phyloP scores from a whole-genome alignment of 2,888 invertebrate species.

The Synergus umbraculus region DNA sequence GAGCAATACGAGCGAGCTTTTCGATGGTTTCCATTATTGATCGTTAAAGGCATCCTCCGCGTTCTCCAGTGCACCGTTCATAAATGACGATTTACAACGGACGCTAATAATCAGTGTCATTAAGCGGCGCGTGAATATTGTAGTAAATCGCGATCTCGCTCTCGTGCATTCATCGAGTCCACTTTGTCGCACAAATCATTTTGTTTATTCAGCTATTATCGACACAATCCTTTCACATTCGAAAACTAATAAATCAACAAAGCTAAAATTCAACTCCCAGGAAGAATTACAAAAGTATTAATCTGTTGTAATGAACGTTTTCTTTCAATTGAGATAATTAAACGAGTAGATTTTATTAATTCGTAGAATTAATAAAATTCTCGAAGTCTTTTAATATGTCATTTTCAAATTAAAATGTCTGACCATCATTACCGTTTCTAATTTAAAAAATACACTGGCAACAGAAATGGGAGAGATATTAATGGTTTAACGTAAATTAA shows the following conservation, averaged over 20 bases:
- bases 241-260: slow-evolving; percentile 4
- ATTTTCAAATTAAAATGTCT: too few species aligned
- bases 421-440: too few species aligned
- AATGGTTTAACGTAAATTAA: too few species aligned
- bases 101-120: slow-evolving; percentile 52
- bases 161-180: slow-evolving; percentile 22
- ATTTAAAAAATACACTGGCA: too few species aligned
- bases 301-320: background rate
- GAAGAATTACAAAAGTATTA: background rate
- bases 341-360: background rate
- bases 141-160: slow-evolving; percentile 27
- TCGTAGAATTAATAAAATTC: too few species aligned
- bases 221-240: slow-evolving; percentile 16
- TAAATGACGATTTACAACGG: slow-evolving; percentile 55
- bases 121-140: slow-evolving; percentile 43
- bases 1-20: slow-evolving; percentile 53
- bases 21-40: slow-evolving; percentile 49
- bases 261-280: background rate
- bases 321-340: background rate
- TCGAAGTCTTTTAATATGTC: too few species aligned
- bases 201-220: slow-evolving; percentile 7
- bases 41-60: slow-evolving; percentile 48
- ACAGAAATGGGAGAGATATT: too few species aligned
- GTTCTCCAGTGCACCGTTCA: slow-evolving; percentile 47
- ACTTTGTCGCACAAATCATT: slow-evolving; percentile 14